phyloP scores from a whole-genome alignment of 2,797 vertebrate genomes.

The Alauda arvensis region DNA sequence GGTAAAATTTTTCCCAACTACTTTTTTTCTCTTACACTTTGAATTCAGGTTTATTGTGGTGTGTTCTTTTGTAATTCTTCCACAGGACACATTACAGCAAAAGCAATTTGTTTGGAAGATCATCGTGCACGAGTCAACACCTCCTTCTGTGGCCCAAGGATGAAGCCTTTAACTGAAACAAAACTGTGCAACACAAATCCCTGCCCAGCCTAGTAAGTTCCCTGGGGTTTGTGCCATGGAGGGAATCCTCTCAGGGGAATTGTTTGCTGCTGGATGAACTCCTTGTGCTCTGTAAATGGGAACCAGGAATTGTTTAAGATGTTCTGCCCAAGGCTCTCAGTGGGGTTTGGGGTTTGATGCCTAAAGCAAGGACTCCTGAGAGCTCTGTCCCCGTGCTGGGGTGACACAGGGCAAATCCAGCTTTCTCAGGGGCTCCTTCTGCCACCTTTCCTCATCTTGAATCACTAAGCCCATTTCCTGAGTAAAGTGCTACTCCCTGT shows the following conservation, averaged over 20 bases:
- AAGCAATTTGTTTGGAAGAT: slow-evolving; percentile 90
- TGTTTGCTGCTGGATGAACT: not conserved
- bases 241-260: not conserved
- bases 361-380: not conserved
- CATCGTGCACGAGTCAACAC: slow-evolving; percentile 85
- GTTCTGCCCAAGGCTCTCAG: not conserved
- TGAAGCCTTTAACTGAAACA: slow-evolving; percentile 80
- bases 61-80: not conserved
- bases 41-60: not conserved
- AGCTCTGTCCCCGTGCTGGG: not conserved
- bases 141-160: slow-evolving; percentile 81
- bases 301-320: not conserved
- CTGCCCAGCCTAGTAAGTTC: slow-evolving; percentile 90
- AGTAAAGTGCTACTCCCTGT: slow-evolving; percentile 36
- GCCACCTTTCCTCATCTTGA: slow-evolving; percentile 46
- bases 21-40: not conserved
- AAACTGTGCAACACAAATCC: slow-evolving; percentile 88
- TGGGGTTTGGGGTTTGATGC: not conserved
- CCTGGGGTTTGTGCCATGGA: not conserved
- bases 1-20: not conserved
- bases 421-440: not conserved
- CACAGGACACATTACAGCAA: slow-evolving; percentile 86
- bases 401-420: slow-evolving; percentile 17
- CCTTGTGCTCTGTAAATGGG: not conserved
- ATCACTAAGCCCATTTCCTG: slow-evolving; percentile 48